These are phyloP conservation scores for Periphyllus acericola DNA, from an alignment of 2,888 invertebrate genomes.

Conservation along the genomic window DNA sequence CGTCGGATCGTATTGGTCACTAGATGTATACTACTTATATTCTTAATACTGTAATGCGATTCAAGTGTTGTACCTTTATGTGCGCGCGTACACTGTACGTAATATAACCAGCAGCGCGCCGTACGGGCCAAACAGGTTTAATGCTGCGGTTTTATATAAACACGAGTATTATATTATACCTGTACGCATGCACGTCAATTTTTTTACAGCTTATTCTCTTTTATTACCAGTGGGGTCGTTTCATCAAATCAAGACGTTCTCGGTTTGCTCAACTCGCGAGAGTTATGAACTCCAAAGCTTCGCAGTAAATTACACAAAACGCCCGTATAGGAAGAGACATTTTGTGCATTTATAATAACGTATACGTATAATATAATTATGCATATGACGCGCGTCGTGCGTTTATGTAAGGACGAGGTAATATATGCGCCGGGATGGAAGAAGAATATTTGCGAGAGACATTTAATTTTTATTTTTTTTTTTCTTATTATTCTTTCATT, in stretches of 20 bases:
- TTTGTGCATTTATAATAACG: background rate
- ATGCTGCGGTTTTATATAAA: background rate
- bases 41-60: background rate
- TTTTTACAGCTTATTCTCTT: background rate
- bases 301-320: slow-evolving; percentile 2
- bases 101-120: background rate
- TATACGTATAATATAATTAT: background rate
- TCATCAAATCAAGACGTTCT: background rate
- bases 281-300: background rate
- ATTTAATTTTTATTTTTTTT: background rate
- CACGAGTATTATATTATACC: background rate
- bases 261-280: background rate
- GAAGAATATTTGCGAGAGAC: slow-evolving; percentile 1
- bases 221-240: background rate
- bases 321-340: slow-evolving; percentile 21
- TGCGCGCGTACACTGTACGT: too few relatives aligned
- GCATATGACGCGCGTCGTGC: background rate
- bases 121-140: background rate
- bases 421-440: background rate
- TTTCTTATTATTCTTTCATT: background rate
- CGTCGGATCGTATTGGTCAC: background rate
- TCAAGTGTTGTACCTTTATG: background rate
- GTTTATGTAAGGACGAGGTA: background rate
- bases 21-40: background rate
- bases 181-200: background rate